phyloP scores from a whole-genome alignment of 2,113 vertebrate species.

The Psephotus haematonotus region DNA sequence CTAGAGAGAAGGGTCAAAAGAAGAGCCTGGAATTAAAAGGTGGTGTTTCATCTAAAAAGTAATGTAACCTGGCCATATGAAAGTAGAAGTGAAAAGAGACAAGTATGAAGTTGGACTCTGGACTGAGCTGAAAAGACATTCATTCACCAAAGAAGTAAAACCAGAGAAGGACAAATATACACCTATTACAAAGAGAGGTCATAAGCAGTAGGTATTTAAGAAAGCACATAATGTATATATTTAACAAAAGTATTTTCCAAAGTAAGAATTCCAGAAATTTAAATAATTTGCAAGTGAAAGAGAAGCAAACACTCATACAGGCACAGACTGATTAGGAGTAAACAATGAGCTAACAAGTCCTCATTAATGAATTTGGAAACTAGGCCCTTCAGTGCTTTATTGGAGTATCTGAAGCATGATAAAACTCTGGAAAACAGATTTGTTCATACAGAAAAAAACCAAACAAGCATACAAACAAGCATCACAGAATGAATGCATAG shows the following conservation, averaged over 20 bases:
- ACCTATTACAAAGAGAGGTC: background rate
- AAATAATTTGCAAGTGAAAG: background rate
- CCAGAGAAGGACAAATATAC: background rate
- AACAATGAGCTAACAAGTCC: background rate
- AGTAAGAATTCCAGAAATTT: background rate
- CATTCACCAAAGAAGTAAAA: background rate
- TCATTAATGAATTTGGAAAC: background rate
- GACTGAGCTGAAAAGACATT: background rate
- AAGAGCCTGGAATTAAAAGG: background rate
- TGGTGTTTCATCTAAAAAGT: background rate
- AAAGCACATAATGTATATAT: background rate
- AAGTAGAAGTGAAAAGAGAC: background rate
- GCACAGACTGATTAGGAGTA: background rate
- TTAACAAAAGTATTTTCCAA: background rate
- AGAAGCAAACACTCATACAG: background rate
- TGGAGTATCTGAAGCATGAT: background rate
- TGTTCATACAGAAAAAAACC: background rate
- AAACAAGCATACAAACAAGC: background rate
- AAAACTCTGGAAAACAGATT: background rate
- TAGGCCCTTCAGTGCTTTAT: background rate
- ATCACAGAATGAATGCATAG: background rate
- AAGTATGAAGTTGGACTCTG: background rate
- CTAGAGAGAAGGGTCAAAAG: background rate
- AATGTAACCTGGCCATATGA: background rate
- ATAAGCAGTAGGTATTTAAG: background rate